phyloP scores from a whole-genome alignment of 35 echinoderm and acorn worm genomes.

The Acanthaster planci region DNA sequence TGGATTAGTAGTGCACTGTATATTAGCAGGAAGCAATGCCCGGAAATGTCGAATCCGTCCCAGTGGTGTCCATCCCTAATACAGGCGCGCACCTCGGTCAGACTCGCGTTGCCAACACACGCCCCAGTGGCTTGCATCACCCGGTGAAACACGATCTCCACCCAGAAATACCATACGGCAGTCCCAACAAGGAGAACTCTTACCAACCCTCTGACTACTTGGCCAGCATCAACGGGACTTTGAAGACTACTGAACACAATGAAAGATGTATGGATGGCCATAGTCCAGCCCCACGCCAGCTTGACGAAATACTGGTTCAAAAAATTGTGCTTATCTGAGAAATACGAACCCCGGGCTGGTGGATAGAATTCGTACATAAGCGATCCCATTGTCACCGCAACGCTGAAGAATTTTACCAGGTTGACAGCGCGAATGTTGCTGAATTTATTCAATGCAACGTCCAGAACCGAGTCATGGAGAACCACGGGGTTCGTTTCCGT shows the following conservation, averaged over 20 bases:
- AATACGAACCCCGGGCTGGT: slow-evolving; percentile 31
- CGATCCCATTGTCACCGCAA: slow-evolving; percentile 29
- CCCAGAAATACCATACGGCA: slow-evolving; percentile 64
- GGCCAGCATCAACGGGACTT: not conserved
- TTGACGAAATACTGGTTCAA: slow-evolving; percentile 80
- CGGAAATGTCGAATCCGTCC: slow-evolving; percentile 80
- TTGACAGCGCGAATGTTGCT: not conserved
- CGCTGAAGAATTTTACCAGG: not conserved
- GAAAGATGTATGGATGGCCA: slow-evolving; percentile 57
- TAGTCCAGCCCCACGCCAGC: slow-evolving; percentile 82
- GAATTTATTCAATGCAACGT: not conserved
- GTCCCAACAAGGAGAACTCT: slow-evolving; percentile 51
- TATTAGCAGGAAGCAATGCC: slow-evolving; percentile 70
- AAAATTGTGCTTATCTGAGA: slow-evolving; percentile 61
- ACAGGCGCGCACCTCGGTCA: slow-evolving; percentile 19
- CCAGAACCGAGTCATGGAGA: not conserved
- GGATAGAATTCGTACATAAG: slow-evolving; percentile 4
- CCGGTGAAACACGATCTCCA: slow-evolving; percentile 48
- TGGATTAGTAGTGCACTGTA: slow-evolving; percentile 60
- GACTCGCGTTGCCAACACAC: slow-evolving; percentile 33
- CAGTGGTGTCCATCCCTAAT: slow-evolving; percentile 35
- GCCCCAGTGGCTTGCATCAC: slow-evolving; percentile 59
- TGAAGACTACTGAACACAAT: slow-evolving; percentile 15
- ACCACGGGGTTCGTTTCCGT: not conserved
- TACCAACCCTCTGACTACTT: slow-evolving; percentile 23